Evolutionary conservation across 2,797 vertebrate species (phyloP), one percentile per base, ranked within the genome.

Genomic region (Gallirallus australis): DNA sequence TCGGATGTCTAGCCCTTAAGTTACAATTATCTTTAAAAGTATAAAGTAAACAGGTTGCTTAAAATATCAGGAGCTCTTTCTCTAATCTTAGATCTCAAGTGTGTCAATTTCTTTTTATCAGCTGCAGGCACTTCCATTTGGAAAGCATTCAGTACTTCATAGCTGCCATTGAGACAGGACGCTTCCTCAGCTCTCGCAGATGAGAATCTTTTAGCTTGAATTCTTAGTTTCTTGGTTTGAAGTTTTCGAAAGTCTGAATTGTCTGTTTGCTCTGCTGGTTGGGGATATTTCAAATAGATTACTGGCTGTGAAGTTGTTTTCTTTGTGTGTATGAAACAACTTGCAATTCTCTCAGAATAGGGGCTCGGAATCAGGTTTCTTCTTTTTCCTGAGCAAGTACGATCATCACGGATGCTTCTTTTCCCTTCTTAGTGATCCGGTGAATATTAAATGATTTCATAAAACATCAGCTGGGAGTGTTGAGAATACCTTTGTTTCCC

Each of bases 11-110:
- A 86, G 47, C 54, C 50, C 82, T 95, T 85, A 89, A 94, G 47
- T 53, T 86, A 93, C 63, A 94, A 24, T 85, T 96, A 87, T 91
- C 65, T 93, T 95, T 90, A 79, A 91, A 83, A 84, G 66, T 54
- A 81, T 64, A 86, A 87, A 81, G 60, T 93, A 96, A 96, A 93
- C 79, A 94, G 9, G 6, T 69, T 91, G 70, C 82, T 94, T 95
- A 87, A 96, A 96, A 82, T 93, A 89, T 93, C 92, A 79, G 69
- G 84, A 93, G 57, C 79, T 86, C 61, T 84, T 94, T 75, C 33
- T 39, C 69, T 96, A 91, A 94, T 94, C 87, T 96, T 86, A 73
- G 82, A 65, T 96, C 69, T 94, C 39, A 93, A 90, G 80, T 72
- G 89, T 83, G 72, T 80, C 30, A 47, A 3, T 28, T 60, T 59